phyloP scores from a whole-genome alignment of 2,888 invertebrate species.

The Drosophila mimica region DNA sequence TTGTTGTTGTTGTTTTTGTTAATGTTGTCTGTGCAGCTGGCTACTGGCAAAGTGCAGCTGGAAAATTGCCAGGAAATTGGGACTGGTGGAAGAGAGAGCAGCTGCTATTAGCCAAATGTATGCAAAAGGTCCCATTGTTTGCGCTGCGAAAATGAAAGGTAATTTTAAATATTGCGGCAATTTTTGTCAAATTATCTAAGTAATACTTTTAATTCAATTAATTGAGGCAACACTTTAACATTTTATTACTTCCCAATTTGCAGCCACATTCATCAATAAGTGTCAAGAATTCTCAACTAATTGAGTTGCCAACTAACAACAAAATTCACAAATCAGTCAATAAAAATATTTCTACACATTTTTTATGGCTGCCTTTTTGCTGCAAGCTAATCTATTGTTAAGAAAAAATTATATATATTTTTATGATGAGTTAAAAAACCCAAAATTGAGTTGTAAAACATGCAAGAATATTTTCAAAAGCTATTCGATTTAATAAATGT shows the following conservation, averaged over 20 bases:
- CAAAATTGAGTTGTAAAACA: background rate
- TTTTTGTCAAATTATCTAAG: constrained; percentile 6
- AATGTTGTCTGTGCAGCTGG: constrained; percentile 45
- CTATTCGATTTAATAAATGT: background rate
- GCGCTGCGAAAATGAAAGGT: constrained; percentile 7
- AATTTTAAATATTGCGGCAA: background rate
- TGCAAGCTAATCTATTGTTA: background rate
- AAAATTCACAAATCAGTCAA: background rate
- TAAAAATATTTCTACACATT: background rate
- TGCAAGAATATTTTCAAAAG: background rate
- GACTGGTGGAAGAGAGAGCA: constrained; percentile 21
- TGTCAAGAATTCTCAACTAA: constrained; percentile 1
- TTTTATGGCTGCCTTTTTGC: background rate
- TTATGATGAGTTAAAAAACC: background rate
- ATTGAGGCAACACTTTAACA: constrained; percentile 1
- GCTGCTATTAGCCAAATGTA: constrained; percentile 33
- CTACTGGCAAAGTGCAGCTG: constrained; percentile 48
- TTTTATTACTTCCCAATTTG: background rate
- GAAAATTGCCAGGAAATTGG: constrained; percentile 64
- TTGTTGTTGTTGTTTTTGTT: constrained; percentile 1
- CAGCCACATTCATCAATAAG: background rate
- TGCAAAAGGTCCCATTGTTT: constrained; percentile 8
- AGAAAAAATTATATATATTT: background rate
- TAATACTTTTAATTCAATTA: constrained; percentile 2
- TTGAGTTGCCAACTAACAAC: background rate